Conservation (phyloP, 2,797 vertebrate species). For the Eurystomus glaucurus region DNA sequence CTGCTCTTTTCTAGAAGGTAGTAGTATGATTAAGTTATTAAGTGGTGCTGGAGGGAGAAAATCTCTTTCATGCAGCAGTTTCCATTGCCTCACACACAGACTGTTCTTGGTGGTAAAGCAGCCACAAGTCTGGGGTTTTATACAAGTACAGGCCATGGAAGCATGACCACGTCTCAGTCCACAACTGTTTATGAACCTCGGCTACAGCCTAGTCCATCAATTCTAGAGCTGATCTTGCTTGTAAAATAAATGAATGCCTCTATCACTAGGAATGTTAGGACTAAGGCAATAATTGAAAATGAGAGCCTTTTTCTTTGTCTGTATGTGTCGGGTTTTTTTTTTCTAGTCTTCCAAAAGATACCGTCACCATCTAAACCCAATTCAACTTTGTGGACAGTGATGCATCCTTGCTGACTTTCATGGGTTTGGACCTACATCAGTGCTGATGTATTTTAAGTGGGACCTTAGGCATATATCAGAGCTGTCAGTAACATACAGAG, state of each 20-base stretch:
- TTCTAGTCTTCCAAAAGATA: not conserved
- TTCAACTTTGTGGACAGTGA: not conserved
- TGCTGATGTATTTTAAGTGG: not conserved
- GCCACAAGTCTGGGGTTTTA: not conserved
- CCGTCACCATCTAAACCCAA: not conserved
- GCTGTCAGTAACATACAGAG: not conserved
- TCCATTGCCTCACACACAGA: not conserved
- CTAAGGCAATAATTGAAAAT: not conserved
- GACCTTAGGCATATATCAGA: not conserved
- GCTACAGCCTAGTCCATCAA: not conserved
- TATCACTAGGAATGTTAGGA: not conserved
- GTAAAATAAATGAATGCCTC: not conserved
- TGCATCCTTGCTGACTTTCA: not conserved
- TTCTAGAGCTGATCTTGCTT: not conserved
- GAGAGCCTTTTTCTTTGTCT: not conserved
- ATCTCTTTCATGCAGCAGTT: not conserved
- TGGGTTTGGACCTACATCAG: not conserved
- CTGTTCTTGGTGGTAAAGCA: not conserved
- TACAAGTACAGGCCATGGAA: not conserved
- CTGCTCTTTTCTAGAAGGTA: not conserved
- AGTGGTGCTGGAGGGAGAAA: not conserved
- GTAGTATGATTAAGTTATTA: not conserved
- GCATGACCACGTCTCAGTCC: rapidly evolving
- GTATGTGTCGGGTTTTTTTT: rapidly evolving
- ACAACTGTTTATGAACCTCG: not conserved